Base-by-base conservation (phyloP, 2,888 invertebrate species). In the Ochropleura leucogaster region DNA sequence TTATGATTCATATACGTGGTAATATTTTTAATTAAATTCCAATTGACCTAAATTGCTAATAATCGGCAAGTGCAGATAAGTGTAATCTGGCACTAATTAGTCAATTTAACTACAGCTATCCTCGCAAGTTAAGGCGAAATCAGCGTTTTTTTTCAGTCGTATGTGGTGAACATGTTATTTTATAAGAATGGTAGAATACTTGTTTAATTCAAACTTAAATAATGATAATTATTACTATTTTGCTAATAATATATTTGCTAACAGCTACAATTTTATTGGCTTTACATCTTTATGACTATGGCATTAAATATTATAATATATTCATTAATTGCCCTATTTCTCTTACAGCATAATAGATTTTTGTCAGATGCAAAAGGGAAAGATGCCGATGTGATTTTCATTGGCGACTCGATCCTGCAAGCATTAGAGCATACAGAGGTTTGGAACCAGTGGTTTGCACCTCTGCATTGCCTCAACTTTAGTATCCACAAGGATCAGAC, bases 391-490 rank as follows among this genome's bases (percentile, higher is more conserved):
- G 98, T 99, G 49, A 97, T 99, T 87, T 98, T 99, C 89, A 97
- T 99, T 83, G 99, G 99, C 0, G 99, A 99, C 94, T 98, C 98
- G 64, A 97, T 99, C 85, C 96, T 99, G 77, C 98, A 98, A 94
- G 97, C 98, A 66, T 94, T 99, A 88, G 98, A 98, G 90, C 98
- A 98, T 88, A 98, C 98, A 30, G 98, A 98, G 95, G 97, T 98
- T 67, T 99, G 99, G 99, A 98, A 98, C 91, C 98, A 98, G 89
- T 97, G 98, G 96, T 99, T 99, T 97, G 98, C 98, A 74, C 99
- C 99, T 3, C 97, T 99, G 92, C 99, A 99, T 94, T 98, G 98
- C 92, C 97, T 99, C 87, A 99, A 99, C 94, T 98, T 98, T 95
- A 99, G 99, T 88, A 98, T 99, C 90, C 98, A 98, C 86, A 98